phyloP scores from a whole-genome alignment of 2,113 vertebrate genomes.

The Rhizomys pruinosus region DNA sequence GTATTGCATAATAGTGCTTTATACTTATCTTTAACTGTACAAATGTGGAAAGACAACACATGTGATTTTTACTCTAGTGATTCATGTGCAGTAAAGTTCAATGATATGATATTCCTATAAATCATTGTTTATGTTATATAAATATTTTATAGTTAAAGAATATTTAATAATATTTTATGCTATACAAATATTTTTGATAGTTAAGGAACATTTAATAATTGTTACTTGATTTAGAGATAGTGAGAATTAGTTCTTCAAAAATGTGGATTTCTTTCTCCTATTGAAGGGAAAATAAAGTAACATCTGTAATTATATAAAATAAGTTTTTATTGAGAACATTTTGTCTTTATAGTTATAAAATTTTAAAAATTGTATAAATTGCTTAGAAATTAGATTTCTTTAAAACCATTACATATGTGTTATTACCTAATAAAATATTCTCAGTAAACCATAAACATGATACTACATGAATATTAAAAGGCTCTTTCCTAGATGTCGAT shows the following conservation, averaged over 20 bases:
- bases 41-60: background rate
- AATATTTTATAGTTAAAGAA: background rate
- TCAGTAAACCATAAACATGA: constrained; percentile 52
- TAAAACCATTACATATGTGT: constrained; percentile 62
- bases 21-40: background rate
- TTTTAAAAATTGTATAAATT: constrained; percentile 33
- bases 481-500: constrained; percentile 66
- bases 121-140: too few species aligned
- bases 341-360: constrained; percentile 38
- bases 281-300: background rate
- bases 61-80: background rate
- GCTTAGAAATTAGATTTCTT: constrained; percentile 17
- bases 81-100: background rate
- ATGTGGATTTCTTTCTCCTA: background rate
- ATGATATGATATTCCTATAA: background rate
- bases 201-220: background rate
- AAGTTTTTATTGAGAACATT: background rate
- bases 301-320: background rate
- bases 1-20: background rate
- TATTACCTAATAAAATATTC: constrained; percentile 59
- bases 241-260: background rate
- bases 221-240: background rate
- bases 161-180: background rate
- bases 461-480: constrained; percentile 62
- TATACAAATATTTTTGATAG: background rate